Conservation (phyloP, 2,113 vertebrate genomes). For the Neogale vison region DNA sequence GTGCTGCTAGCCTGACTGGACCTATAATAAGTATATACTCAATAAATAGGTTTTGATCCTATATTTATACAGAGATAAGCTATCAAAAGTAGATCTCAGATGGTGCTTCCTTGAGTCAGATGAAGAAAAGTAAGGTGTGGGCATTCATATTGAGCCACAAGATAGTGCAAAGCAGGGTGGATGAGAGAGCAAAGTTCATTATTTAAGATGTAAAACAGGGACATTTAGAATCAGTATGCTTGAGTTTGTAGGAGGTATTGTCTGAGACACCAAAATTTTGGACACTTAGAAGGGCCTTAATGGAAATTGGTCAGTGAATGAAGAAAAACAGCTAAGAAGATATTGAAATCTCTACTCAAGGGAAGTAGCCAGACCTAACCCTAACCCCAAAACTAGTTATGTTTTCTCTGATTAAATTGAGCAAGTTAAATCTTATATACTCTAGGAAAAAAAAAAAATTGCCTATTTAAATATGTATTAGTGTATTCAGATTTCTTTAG, state of each 20-base stretch:
- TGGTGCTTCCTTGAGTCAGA: not conserved
- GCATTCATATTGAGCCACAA: not conserved
- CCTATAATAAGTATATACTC: not conserved
- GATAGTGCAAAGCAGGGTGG: not conserved
- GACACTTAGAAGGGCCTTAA: not conserved
- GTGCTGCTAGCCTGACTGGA: not conserved
- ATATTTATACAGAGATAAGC: not conserved
- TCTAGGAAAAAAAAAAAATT: not conserved
- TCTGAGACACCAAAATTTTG: not conserved
- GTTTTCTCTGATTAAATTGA: not conserved
- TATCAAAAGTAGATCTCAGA: not conserved
- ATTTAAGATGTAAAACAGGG: not conserved
- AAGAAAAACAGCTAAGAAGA: slow-evolving; percentile 12
- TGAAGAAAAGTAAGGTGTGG: not conserved
- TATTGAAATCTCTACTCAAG: slow-evolving; percentile 20
- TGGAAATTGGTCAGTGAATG: not conserved
- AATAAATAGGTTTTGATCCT: not conserved
- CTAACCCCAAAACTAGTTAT: not conserved
- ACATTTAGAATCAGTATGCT: not conserved
- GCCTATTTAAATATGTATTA: slow-evolving; percentile 34
- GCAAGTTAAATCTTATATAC: slow-evolving; percentile 1
- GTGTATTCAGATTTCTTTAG: slow-evolving; percentile 15
- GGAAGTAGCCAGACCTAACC: not conserved
- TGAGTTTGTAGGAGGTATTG: not conserved
- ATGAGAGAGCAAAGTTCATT: not conserved